Evolutionary conservation across 1,140 invertebrate species (phyloP), one percentile per base, ranked within the genome.

Genomic region (Polyergus mexicanus): DNA sequence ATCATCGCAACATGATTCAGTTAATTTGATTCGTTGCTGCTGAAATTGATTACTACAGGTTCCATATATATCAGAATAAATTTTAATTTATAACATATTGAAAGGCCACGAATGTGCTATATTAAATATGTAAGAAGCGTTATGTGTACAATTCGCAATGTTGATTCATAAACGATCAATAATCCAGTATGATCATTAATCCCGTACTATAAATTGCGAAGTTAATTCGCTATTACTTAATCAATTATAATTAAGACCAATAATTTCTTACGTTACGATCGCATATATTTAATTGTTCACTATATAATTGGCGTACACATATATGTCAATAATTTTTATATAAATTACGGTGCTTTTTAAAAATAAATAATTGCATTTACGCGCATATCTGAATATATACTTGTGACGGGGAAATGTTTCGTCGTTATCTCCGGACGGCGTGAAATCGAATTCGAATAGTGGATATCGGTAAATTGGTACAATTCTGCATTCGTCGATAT

Each of bases 41-140:
- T 44, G 28, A 83, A 72, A 28, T 71, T 58, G 13, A 54, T 56
- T 58, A 71, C 32, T 32, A 1, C 68, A 32, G 54, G 54, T 60
- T 71, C 38, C 28, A 72, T 41, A 72, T 83, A 58, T 72, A 83
- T 83, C 54, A 60, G 16, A 69, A 83, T 83, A 28, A 60, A 60
- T 83, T 71, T 72, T 54, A 72, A 72, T 83, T 68, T 72, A 72
- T 44, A 38, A 81, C 19, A 54, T 54, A 72, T 32, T 38, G 66
- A 32, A 28, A 19, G 38, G 54, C n/a, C 56, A 10, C 22, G 58
- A 25, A 81, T 38, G 16, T n/a, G 16, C 19, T 32, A 6, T 68
- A 56, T 80, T 56, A 41, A 69, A 69, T 68, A 28, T 32, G 62
- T 68, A 78, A 78, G 44, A 54, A 44, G 25, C 19, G n/a, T 28